These are phyloP conservation scores for Catocala fraxini DNA, from an alignment of 2,888 invertebrate genomes.

Conservation along the genomic window DNA sequence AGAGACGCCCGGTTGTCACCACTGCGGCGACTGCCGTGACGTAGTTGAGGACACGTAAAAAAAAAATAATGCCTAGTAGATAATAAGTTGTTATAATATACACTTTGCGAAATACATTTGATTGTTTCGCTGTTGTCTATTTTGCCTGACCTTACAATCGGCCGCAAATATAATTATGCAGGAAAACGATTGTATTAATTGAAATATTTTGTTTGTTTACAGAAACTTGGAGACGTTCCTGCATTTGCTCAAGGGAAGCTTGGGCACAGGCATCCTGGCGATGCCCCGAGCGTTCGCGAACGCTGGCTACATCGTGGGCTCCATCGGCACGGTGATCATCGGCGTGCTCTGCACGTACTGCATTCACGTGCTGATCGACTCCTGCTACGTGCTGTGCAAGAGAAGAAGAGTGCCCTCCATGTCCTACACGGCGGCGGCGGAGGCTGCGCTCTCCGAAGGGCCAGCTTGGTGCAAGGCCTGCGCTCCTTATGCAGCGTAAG, in stretches of 20 bases:
- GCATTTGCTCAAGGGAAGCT: slow-evolving; percentile 95
- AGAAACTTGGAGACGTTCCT: slow-evolving; percentile 94
- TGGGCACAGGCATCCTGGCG: slow-evolving; percentile 97
- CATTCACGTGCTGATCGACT: slow-evolving; percentile 94
- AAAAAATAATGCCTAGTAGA: no score
- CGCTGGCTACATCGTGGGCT: slow-evolving; percentile 93
- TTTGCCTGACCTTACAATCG: no score
- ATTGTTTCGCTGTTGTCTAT: no score
- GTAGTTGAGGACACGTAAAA: no score
- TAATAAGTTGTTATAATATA: no score
- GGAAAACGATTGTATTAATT: no score
- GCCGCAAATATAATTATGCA: no score
- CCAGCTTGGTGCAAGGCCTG: slow-evolving; percentile 89
- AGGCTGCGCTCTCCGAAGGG: slow-evolving; percentile 92
- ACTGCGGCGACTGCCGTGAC: no score
- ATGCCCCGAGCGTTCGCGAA: slow-evolving; percentile 96
- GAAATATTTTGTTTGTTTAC: slow-evolving; percentile 36
- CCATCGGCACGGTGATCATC: slow-evolving; percentile 93
- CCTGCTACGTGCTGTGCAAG: slow-evolving; percentile 89
- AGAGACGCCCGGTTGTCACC: no score
- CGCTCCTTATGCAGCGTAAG: slow-evolving; percentile 90
- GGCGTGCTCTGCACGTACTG: slow-evolving; percentile 97
- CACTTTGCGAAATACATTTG: no score
- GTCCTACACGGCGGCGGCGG: slow-evolving; percentile 94
- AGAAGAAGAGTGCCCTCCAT: slow-evolving; percentile 89